These are phyloP conservation scores for Gymnocypris eckloni DNA, from an alignment of 2,797 vertebrate genomes.

Conservation along the genomic window DNA sequence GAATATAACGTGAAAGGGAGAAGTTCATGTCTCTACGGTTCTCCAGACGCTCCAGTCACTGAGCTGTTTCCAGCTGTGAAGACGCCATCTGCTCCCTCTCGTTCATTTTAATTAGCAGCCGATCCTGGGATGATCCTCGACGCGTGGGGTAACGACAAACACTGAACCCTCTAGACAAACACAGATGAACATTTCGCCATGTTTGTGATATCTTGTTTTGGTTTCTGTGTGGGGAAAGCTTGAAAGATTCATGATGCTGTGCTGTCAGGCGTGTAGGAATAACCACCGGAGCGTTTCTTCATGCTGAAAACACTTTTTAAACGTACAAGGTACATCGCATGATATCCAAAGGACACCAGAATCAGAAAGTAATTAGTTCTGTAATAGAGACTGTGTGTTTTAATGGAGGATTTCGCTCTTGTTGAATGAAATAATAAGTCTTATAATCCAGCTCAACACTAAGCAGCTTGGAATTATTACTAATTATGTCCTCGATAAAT, in stretches of 20 bases:
- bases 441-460: slow-evolving; percentile 25
- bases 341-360: background rate
- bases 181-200: slow-evolving; percentile 52
- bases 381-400: slow-evolving; percentile 11
- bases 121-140: slow-evolving; percentile 41
- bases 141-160: slow-evolving; percentile 48
- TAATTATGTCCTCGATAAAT: slow-evolving; percentile 12
- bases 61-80: slow-evolving; percentile 70
- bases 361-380: slow-evolving; percentile 17
- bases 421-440: slow-evolving; percentile 16
- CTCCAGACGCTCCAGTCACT: slow-evolving; percentile 68
- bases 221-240: slow-evolving; percentile 7
- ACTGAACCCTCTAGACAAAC: slow-evolving; percentile 46
- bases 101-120: slow-evolving; percentile 75
- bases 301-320: background rate
- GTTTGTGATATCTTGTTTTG: slow-evolving; percentile 46
- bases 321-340: background rate
- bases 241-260: slow-evolving; percentile 14
- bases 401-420: slow-evolving; percentile 12
- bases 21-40: slow-evolving; percentile 71
- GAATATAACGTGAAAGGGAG: slow-evolving; percentile 49
- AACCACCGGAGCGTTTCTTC: background rate
- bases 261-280: slow-evolving; percentile 8
- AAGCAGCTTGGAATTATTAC: slow-evolving; percentile 20
- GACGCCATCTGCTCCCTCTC: slow-evolving; percentile 79